A percentile compares a stretch with the other conserved stretches of the same genome.
Conservation (phyloP, 2,888 invertebrate species). For the Luffia ferchaultella region DNA sequence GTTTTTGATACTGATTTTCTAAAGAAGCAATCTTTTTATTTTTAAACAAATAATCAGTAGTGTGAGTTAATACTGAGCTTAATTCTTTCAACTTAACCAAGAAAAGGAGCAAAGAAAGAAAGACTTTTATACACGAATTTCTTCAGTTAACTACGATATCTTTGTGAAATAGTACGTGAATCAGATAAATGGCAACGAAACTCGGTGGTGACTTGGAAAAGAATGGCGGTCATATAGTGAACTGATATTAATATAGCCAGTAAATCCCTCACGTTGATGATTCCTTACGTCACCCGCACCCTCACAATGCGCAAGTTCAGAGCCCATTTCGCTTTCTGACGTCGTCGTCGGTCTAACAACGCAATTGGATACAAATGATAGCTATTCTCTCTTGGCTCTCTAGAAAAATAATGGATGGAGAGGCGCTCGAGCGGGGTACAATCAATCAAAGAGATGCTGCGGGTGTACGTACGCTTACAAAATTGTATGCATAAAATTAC, state of each 20-base stretch:
- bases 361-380: conserved; percentile 26
- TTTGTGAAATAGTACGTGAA: neutral
- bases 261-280: neutral
- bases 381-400: conserved; percentile 23
- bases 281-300: neutral
- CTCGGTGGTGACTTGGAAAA: neutral
- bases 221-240: neutral
- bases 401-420: conserved; percentile 25
- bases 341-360: conserved; percentile 13
- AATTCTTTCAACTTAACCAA: too few relatives aligned
- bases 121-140: neutral
- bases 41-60: too few relatives aligned
- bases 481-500: too few relatives aligned
- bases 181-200: neutral
- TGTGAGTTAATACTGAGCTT: too few relatives aligned
- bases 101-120: too few relatives aligned
- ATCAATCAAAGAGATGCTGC: conserved; percentile 26
- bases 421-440: conserved; percentile 21
- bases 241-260: neutral
- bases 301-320: neutral
- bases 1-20: too few relatives aligned
- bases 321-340: neutral
- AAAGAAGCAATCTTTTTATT: too few relatives aligned
- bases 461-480: conserved; percentile 7
- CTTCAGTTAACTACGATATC: neutral